Percentiles rank a stretch among this genome's conserved stretches.
phyloP scores from a whole-genome alignment of 1,140 invertebrate genomes.

The Leptopilina clavipes region DNA sequence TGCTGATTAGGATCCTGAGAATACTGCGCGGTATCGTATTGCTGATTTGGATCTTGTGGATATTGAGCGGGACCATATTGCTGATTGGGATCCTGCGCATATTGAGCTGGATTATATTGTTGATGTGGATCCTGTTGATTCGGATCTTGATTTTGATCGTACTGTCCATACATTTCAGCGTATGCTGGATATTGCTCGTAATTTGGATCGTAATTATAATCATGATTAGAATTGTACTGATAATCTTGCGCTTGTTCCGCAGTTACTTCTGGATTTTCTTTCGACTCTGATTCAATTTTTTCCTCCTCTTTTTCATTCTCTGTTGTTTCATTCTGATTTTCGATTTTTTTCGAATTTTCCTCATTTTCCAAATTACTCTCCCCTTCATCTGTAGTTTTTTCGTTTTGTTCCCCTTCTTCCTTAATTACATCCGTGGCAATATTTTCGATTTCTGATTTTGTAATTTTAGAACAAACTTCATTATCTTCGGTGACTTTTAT shows the following conservation, averaged over 20 bases:
- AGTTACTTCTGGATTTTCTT: too few species aligned
- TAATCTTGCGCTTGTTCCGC: slow-evolving; percentile 40
- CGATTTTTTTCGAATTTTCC: slow-evolving; percentile 39
- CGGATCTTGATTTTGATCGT: slow-evolving; percentile 42
- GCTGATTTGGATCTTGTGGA: background rate
- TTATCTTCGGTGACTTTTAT: too few species aligned
- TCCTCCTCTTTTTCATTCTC: slow-evolving; percentile 10
- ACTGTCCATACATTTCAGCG: slow-evolving; percentile 35
- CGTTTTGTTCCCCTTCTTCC: background rate
- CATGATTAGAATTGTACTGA: slow-evolving; percentile 24
- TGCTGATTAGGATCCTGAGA: slow-evolving; percentile 3
- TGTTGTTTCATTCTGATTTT: slow-evolving; percentile 37
- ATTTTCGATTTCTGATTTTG: too few species aligned
- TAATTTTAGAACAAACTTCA: too few species aligned
- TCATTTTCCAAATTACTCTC: background rate
- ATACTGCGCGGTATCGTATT: too few species aligned
- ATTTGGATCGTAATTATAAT: slow-evolving; percentile 38
- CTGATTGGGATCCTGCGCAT: slow-evolving; percentile 37
- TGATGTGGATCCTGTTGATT: slow-evolving; percentile 38
- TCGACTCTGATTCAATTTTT: slow-evolving; percentile 21
- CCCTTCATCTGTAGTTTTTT: slow-evolving; percentile 9
- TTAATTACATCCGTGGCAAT: too few species aligned
- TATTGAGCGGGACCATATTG: slow-evolving; percentile 37
- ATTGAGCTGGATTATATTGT: slow-evolving; percentile 23
- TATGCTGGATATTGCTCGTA: slow-evolving; percentile 45